Conservation (phyloP, 2,888 invertebrate genomes). For the Diadegma fenestrale region DNA sequence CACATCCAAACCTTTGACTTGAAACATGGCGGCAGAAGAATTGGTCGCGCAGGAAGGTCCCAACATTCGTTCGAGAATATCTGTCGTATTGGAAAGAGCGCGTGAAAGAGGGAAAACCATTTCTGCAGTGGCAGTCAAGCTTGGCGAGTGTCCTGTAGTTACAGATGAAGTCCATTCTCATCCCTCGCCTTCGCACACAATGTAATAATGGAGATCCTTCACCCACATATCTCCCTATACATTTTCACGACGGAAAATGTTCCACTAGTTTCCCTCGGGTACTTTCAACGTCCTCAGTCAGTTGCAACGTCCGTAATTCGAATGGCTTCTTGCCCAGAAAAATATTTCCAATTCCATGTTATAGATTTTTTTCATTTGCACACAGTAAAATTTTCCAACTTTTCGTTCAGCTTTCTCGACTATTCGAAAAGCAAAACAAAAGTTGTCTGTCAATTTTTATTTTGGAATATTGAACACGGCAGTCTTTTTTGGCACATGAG, state of each 20-base stretch:
- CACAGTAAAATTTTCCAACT: not conserved
- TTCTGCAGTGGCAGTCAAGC: conserved; percentile 68
- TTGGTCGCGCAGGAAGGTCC: conserved; percentile 10
- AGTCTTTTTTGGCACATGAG: not conserved
- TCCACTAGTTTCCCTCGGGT: conserved; percentile 24
- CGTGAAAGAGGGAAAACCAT: conserved; percentile 71
- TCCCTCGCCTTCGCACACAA: conserved; percentile 64
- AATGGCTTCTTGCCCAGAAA: conserved; percentile 20
- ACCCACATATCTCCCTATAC: conserved; percentile 50
- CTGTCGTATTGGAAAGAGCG: conserved; percentile 68
- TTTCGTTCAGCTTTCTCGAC: not conserved
- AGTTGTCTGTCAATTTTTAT: no score
- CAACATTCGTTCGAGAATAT: conserved; percentile 34
- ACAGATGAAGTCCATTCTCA: conserved; percentile 62
- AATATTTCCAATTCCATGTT: conserved; percentile 21
- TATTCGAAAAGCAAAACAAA: no score
- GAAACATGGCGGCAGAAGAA: conserved; percentile 6
- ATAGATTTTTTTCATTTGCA: not conserved
- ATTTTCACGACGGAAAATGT: conserved; percentile 40
- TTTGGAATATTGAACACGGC: not conserved
- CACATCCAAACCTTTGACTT: conserved; percentile 39
- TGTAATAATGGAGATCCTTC: conserved; percentile 72
- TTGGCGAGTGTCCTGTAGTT: conserved; percentile 37
- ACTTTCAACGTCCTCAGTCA: not conserved
- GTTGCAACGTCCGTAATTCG: conserved; percentile 1